Evolutionary conservation across 2,113 vertebrate genomes (phyloP).

Genomic region (Callocephalon fimbriatum): DNA sequence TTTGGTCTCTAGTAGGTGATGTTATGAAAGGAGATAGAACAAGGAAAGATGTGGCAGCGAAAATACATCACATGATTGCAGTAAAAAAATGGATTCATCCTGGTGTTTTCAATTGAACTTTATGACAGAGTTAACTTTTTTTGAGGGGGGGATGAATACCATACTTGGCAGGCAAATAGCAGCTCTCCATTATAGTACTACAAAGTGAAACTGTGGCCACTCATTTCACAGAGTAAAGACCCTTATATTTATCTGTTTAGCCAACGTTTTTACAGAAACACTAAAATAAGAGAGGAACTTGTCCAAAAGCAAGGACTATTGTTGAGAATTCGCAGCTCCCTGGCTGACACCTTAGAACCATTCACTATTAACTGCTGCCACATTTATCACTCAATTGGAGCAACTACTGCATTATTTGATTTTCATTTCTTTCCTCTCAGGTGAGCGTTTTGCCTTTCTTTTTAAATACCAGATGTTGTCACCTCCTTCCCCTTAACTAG

Average conservation of each 20-base stretch:
- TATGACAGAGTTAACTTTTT: background rate
- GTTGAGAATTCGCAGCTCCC: background rate
- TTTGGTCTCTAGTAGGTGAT: background rate
- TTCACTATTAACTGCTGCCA: background rate
- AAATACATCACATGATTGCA: background rate
- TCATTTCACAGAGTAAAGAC: background rate
- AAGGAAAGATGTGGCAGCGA: background rate
- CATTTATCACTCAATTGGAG: background rate
- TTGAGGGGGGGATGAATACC: background rate
- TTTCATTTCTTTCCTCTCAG: background rate
- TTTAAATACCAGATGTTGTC: background rate
- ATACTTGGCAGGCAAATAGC: background rate
- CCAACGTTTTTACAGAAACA: background rate
- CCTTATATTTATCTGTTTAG: background rate
- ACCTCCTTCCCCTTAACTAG: background rate
- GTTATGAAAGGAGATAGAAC: background rate
- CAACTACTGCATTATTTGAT: background rate
- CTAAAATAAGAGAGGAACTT: background rate
- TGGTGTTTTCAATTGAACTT: background rate
- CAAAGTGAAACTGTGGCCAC: background rate
- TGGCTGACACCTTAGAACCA: background rate
- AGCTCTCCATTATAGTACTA: background rate
- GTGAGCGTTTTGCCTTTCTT: slow-evolving; percentile 13
- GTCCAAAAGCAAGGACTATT: background rate
- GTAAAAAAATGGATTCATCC: background rate